Evolutionary conservation across 2,113 vertebrate genomes (phyloP).

Genomic region (Cryptotis parvus): DNA sequence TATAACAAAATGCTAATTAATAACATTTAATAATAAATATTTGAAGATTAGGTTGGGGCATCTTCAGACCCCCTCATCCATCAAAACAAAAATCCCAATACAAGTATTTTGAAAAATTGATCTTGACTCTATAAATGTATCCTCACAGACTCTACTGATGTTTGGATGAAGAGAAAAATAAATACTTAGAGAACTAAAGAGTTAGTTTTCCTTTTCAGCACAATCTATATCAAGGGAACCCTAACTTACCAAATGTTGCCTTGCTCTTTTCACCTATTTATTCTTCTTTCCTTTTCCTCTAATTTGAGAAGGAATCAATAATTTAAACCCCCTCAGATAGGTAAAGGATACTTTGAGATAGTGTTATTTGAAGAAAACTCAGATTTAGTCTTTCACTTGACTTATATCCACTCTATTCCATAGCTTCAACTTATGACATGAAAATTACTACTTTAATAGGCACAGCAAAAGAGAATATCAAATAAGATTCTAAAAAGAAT

Average conservation of each 20-base stretch:
- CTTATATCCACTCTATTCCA: neutral
- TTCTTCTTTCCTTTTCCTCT: conserved; percentile 9
- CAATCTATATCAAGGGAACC: conserved; percentile 25
- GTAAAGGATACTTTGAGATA: conserved; percentile 30
- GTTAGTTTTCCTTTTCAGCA: neutral
- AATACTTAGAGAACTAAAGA: conserved; percentile 1
- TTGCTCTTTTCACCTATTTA: conserved; percentile 1
- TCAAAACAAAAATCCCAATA: neutral
- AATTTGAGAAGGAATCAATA: conserved; percentile 30
- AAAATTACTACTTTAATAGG: conserved; percentile 46
- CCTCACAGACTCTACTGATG: conserved; percentile 8
- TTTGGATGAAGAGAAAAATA: conserved; percentile 19
- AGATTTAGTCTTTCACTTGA: conserved; percentile 6
- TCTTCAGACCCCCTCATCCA: neutral
- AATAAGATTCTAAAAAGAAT: conserved; percentile 30
- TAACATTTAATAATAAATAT: conserved; percentile 58
- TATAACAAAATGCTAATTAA: conserved; percentile 24
- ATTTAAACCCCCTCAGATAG: neutral
- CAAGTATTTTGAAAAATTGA: neutral
- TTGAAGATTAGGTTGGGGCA: conserved; percentile 7
- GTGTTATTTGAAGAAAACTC: conserved; percentile 29
- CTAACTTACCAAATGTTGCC: neutral
- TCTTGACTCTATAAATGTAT: neutral
- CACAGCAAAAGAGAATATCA: conserved; percentile 45
- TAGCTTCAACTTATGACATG: conserved; percentile 7